Evolutionary conservation across 2,888 invertebrate species (phyloP).

Genomic region (Aradus depressus): DNA sequence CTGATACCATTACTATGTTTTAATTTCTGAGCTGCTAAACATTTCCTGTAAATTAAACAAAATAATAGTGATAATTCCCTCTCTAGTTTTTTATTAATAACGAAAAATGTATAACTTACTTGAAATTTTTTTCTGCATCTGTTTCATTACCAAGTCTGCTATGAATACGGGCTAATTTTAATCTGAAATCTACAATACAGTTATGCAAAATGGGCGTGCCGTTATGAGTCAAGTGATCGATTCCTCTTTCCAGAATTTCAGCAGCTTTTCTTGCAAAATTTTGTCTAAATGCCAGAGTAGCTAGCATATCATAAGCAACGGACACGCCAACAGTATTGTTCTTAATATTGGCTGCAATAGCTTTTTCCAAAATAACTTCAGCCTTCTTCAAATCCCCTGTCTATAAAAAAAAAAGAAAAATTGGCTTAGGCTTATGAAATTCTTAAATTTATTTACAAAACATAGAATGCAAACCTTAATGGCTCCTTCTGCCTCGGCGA

Average conservation of each 20-base stretch:
- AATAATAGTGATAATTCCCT: background rate
- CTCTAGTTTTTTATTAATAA: background rate
- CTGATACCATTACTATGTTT: conserved; percentile 37
- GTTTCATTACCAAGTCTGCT: conserved; percentile 35
- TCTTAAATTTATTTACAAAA: too few relatives aligned
- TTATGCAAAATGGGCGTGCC: conserved; percentile 33
- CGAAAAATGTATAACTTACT: conserved; percentile 19
- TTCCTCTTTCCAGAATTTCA: conserved; percentile 36
- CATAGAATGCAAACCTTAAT: conserved; percentile 15
- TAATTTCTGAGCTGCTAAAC: conserved; percentile 36
- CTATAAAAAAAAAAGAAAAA: conserved; percentile 11
- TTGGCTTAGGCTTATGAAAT: background rate
- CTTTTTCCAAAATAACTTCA: conserved; percentile 20
- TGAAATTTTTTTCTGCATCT: conserved; percentile 40
- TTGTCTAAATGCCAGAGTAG: conserved; percentile 38
- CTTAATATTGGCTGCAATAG: conserved; percentile 6
- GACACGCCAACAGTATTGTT: conserved; percentile 33
- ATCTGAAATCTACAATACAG: conserved; percentile 38
- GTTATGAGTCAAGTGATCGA: conserved; percentile 37
- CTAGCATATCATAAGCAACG: conserved; percentile 39
- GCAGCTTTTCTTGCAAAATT: conserved; percentile 38
- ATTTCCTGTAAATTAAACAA: conserved; percentile 31
- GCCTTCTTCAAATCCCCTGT: conserved; percentile 18
- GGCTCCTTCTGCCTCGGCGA: conserved; percentile 19
- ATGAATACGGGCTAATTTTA: conserved; percentile 39